Percentiles rank a stretch among this genome's conserved stretches.
These are phyloP conservation scores for Hapalemur alaotrensis DNA, from an alignment of 2,797 vertebrate genomes.

Conservation along the genomic window DNA sequence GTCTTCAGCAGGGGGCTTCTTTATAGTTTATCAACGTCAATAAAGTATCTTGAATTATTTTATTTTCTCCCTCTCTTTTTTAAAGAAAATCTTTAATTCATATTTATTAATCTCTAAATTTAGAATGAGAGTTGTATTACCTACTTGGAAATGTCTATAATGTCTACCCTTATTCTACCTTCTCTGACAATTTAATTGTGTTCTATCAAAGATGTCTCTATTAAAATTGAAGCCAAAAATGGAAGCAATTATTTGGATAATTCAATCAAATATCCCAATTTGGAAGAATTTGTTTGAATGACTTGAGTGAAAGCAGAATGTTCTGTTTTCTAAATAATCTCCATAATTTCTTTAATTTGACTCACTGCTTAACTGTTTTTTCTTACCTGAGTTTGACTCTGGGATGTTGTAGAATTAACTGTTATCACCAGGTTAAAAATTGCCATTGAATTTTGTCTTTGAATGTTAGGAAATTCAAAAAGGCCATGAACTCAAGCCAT, in stretches of 20 bases:
- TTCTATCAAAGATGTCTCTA: background rate
- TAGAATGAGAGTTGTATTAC: background rate
- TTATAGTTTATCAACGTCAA: background rate
- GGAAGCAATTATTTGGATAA: background rate
- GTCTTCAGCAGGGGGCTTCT: fast-evolving
- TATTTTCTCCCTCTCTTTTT: background rate
- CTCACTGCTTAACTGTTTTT: background rate
- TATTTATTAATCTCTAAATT: background rate
- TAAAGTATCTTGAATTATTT: background rate
- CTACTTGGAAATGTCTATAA: background rate
- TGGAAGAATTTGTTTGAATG: background rate
- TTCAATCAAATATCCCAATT: background rate
- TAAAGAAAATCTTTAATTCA: background rate
- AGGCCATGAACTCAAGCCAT: background rate
- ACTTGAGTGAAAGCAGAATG: background rate
- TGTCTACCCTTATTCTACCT: background rate
- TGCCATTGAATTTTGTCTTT: background rate
- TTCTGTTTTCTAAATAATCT: background rate
- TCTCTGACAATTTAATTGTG: background rate
- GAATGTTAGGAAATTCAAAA: background rate
- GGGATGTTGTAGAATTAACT: background rate
- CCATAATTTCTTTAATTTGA: background rate
- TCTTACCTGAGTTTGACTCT: background rate
- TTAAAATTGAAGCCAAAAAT: slow-evolving; percentile 4
- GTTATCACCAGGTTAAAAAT: background rate